These are phyloP conservation scores for Penaeus monodon DNA, from an alignment of 2,888 invertebrate genomes.

Conservation along the genomic window DNA sequence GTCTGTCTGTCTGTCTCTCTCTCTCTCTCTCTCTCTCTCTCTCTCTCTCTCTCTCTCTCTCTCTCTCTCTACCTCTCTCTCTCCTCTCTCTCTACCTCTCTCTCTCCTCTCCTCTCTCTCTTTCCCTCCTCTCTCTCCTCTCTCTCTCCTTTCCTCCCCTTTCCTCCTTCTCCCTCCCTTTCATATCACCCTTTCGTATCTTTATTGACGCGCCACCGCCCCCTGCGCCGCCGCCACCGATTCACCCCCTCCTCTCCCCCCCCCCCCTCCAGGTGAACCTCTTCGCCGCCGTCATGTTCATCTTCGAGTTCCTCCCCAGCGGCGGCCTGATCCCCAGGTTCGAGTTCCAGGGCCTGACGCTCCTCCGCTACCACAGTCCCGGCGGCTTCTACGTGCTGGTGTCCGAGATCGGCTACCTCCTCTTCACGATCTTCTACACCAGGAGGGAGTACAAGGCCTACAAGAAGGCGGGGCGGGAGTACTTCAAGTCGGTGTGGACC, in stretches of 20 bases:
- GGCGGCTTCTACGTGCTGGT: constrained; percentile 70
- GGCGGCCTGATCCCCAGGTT: constrained; percentile 67
- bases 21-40: too few relatives aligned
- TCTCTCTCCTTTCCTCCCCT: too few relatives aligned
- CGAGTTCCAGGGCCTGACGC: constrained; percentile 67
- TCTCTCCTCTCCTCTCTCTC: too few relatives aligned
- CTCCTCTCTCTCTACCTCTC: too few relatives aligned
- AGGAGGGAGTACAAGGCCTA: constrained; percentile 68
- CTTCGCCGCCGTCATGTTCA: constrained; percentile 67
- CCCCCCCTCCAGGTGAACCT: constrained; percentile 67
- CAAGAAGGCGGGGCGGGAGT: constrained; percentile 67
- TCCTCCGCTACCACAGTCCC: constrained; percentile 70
- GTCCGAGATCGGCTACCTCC: constrained; percentile 70
- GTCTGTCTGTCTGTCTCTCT: too few relatives aligned
- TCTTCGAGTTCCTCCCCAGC: constrained; percentile 67
- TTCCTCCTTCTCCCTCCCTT: neutral
- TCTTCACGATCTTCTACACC: constrained; percentile 70
- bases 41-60: too few relatives aligned
- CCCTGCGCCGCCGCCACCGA: constrained; percentile 67
- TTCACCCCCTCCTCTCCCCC: neutral
- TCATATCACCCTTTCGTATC: constrained; percentile 44
- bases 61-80: too few relatives aligned
- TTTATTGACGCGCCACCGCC: too few relatives aligned
- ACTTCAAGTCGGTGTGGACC: constrained; percentile 68
- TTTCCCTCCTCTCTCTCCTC: too few relatives aligned